Conservation (phyloP, 2,888 invertebrate species). For the Cerastoderma edule region DNA sequence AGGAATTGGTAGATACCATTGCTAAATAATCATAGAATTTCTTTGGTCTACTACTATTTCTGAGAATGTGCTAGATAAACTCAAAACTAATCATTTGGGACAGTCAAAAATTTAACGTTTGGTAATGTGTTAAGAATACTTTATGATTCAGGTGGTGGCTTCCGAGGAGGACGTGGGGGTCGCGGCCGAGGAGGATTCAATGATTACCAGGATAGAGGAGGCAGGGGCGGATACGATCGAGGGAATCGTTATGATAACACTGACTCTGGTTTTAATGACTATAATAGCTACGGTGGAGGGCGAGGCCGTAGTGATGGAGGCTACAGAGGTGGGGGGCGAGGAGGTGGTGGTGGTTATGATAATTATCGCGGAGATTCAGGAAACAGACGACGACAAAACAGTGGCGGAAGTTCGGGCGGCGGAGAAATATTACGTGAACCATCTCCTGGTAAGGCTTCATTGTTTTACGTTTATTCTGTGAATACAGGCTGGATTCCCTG, state of each 20-base stretch:
- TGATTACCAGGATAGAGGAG: conserved; percentile 42
- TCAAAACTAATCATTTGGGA: no score
- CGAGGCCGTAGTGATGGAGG: conserved; percentile 54
- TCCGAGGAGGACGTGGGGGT: conserved; percentile 58
- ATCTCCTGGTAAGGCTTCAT: conserved; percentile 76
- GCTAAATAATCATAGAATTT: no score
- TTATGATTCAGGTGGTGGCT: conserved; percentile 79
- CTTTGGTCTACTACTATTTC: no score
- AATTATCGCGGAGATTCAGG: conserved; percentile 58
- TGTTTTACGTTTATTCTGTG: no score
- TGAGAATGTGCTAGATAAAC: no score
- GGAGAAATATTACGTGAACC: conserved; percentile 77
- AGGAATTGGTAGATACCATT: no score
- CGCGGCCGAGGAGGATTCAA: conserved; percentile 56
- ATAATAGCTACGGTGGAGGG: conserved; percentile 50
- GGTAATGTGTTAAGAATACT: no score
- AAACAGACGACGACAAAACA: conserved; percentile 69
- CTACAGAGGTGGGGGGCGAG: conserved; percentile 56
- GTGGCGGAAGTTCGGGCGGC: conserved; percentile 63
- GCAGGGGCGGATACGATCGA: conserved; percentile 37
- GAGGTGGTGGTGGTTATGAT: conserved; percentile 52
- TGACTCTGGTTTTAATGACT: conserved; percentile 33
- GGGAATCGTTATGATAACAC: conserved; percentile 25
- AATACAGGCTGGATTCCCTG: no score
- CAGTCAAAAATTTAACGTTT: no score